Percentiles rank a stretch among this genome's conserved stretches.
Conservation (phyloP, 1,140 invertebrate genomes). For the Lordiphosa collinella region DNA sequence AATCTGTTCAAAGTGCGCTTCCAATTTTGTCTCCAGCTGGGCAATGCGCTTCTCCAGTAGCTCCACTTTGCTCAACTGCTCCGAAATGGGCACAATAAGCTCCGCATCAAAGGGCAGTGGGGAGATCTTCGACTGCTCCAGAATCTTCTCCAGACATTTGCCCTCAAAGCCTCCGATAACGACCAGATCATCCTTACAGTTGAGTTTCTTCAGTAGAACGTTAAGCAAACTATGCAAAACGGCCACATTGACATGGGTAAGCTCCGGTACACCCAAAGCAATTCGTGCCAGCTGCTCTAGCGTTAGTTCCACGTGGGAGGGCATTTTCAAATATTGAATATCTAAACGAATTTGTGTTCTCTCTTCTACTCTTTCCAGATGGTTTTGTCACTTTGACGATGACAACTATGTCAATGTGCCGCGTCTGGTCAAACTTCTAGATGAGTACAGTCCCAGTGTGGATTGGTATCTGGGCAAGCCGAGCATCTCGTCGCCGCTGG, state of each 20-base stretch:
- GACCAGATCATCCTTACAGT: conserved; percentile 59
- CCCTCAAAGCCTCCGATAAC: conserved; percentile 51
- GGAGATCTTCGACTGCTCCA: conserved; percentile 44
- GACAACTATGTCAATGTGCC: conserved; percentile 99
- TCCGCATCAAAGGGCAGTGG: conserved; percentile 57
- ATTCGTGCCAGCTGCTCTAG: conserved; percentile 60
- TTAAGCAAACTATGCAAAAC: conserved; percentile 63
- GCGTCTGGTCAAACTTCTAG: conserved; percentile 88
- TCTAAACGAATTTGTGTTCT: neutral
- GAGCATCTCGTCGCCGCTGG: conserved; percentile 93
- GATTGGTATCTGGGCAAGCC: conserved; percentile 98
- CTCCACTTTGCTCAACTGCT: conserved; percentile 45
- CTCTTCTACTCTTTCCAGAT: conserved; percentile 83
- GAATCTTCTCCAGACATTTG: conserved; percentile 46
- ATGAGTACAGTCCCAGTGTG: conserved; percentile 91
- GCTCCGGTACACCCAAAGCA: conserved; percentile 54
- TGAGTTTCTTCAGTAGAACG: conserved; percentile 59
- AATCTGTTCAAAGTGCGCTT: conserved; percentile 62
- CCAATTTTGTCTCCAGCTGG: conserved; percentile 41
- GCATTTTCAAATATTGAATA: conserved; percentile 3
- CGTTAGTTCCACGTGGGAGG: conserved; percentile 41
- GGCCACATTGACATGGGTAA: conserved; percentile 54
- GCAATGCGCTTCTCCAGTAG: conserved; percentile 49
- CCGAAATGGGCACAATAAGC: conserved; percentile 42
- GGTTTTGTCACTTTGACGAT: conserved; percentile 99